A percentile compares a stretch with the other conserved stretches of the same genome.
These are phyloP conservation scores for Rousettus leschenaultii DNA, from an alignment of 2,113 vertebrate species.

Conservation along the genomic window DNA sequence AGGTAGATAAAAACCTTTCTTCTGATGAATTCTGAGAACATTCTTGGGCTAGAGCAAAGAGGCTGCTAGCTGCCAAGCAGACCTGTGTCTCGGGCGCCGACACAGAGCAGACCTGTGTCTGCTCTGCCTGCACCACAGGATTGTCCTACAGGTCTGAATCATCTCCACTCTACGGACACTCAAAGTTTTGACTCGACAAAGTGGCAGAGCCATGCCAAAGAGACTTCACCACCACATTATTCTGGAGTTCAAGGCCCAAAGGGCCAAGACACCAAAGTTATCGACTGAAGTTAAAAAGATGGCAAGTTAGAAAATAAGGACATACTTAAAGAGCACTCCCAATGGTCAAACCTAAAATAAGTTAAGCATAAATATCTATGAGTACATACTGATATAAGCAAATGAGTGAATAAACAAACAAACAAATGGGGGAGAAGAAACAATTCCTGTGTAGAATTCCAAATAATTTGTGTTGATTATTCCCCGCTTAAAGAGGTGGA, in stretches of 20 bases:
- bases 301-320: neutral
- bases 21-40: neutral
- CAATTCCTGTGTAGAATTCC: neutral
- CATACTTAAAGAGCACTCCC: neutral
- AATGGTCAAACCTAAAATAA: neutral
- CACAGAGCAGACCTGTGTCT: neutral
- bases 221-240: neutral
- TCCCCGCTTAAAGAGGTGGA: neutral
- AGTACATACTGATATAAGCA: neutral
- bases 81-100: no score
- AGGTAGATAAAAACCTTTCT: neutral
- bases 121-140: neutral
- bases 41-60: neutral
- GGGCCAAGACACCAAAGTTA: neutral
- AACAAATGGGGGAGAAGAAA: neutral
- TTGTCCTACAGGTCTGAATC: neutral
- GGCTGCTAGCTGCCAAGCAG: neutral
- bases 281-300: neutral
- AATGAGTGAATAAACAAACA: neutral
- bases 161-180: neutral
- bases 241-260: neutral
- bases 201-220: neutral
- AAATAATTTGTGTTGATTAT: neutral
- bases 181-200: neutral
- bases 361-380: neutral